phyloP scores from a whole-genome alignment of 2,888 invertebrate genomes.

The Parapristionchus giblindavisi region DNA sequence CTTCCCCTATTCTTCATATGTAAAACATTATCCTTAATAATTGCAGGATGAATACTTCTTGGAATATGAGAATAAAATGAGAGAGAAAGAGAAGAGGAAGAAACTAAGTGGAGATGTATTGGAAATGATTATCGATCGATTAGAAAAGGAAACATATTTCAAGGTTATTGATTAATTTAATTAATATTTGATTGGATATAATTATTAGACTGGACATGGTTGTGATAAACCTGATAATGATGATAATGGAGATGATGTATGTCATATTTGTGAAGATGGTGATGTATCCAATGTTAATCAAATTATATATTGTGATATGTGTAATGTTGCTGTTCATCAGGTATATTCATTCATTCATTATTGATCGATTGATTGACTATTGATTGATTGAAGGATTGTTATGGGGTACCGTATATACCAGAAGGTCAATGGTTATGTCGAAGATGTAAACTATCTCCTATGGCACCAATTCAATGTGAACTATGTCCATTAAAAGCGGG shows the following conservation, averaged over 20 bases:
- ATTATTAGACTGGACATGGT: background rate
- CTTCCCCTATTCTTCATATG: background rate
- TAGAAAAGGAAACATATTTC: constrained; percentile 97
- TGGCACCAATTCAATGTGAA: constrained; percentile 93
- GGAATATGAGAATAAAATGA: constrained; percentile 84
- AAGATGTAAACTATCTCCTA: constrained; percentile 93
- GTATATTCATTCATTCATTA: constrained; percentile 53
- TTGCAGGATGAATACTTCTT: constrained; percentile 88
- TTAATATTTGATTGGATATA: background rate
- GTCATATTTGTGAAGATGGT: constrained; percentile 96
- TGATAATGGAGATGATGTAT: constrained; percentile 79
- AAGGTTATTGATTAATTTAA: constrained; percentile 73
- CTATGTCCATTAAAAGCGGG: constrained; percentile 97
- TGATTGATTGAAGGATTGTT: constrained; percentile 75
- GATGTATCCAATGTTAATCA: constrained; percentile 98
- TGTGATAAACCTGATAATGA: background rate
- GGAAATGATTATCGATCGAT: constrained; percentile 93
- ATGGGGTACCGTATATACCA: constrained; percentile 95
- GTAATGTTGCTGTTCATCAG: constrained; percentile 97
- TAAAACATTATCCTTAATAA: background rate
- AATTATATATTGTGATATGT: constrained; percentile 99
- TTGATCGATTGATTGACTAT: background rate
- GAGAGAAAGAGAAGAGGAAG: constrained; percentile 77
- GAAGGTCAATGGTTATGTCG: constrained; percentile 98
- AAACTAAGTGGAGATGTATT: constrained; percentile 85